Percentiles rank a stretch among this genome's conserved stretches.
phyloP scores from a whole-genome alignment of 2,888 invertebrate genomes.

The Caenorhabditis angaria region DNA sequence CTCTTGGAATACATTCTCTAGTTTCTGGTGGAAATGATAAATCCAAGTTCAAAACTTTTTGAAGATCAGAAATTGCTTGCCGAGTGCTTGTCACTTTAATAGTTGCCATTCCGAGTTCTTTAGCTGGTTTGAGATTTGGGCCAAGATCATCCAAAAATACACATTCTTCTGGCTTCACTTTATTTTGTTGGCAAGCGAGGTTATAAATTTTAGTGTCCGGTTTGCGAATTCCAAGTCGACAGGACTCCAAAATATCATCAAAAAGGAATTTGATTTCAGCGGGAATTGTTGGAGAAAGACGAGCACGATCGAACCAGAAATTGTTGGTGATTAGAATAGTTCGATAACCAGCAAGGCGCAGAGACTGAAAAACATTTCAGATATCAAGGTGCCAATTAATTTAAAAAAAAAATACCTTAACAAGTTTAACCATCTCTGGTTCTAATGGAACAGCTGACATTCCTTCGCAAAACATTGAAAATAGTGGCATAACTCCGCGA shows the following conservation, averaged over 20 bases:
- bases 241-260: constrained; percentile 73
- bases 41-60: constrained; percentile 20
- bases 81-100: constrained; percentile 69
- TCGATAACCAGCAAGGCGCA: constrained; percentile 73
- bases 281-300: constrained; percentile 51
- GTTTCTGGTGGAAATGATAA: constrained; percentile 46
- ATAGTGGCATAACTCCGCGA: constrained; percentile 24
- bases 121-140: constrained; percentile 73
- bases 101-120: constrained; percentile 73
- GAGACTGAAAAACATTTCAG: constrained; percentile 38
- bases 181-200: constrained; percentile 65
- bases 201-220: constrained; percentile 73
- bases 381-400: background rate
- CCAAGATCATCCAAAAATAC: constrained; percentile 75
- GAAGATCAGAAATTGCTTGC: constrained; percentile 45
- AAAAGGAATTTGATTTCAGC: constrained; percentile 38
- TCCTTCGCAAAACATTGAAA: constrained; percentile 13
- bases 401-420: constrained; percentile 17
- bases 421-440: constrained; percentile 36
- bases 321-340: constrained; percentile 75
- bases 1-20: constrained; percentile 48
- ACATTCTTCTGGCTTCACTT: constrained; percentile 47
- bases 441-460: constrained; percentile 13
- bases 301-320: constrained; percentile 68
- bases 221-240: constrained; percentile 73